Evolutionary conservation across 2,797 vertebrate species (phyloP).

Genomic region (Brachymystax lenok): DNA sequence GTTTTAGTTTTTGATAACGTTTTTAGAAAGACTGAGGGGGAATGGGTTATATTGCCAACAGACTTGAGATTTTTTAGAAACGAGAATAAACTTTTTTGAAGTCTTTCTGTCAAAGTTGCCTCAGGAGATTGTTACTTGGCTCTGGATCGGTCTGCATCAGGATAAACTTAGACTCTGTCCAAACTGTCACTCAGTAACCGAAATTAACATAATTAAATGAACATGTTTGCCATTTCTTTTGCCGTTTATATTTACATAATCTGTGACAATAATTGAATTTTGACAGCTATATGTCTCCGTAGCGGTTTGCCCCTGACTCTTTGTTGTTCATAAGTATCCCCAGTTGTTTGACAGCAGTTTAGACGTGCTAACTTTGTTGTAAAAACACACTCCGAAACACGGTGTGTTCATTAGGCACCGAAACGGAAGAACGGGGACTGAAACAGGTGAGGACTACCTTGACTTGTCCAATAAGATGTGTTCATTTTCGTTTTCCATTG

Average conservation of each 20-base stretch:
- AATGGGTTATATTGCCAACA: slow-evolving; percentile 26
- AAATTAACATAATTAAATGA: not conserved
- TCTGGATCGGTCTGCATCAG: slow-evolving; percentile 30
- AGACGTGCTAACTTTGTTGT: not conserved
- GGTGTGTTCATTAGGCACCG: slow-evolving; percentile 4
- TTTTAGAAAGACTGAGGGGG: slow-evolving; percentile 23
- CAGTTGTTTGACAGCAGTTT: slow-evolving; percentile 23
- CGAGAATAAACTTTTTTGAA: slow-evolving; percentile 17
- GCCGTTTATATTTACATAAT: not conserved
- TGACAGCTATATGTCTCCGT: too few relatives aligned
- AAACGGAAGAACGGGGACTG: not conserved
- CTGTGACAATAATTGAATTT: slow-evolving; percentile 23
- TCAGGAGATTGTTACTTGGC: slow-evolving; percentile 65
- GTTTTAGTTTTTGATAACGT: slow-evolving; percentile 49
- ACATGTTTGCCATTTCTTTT: not conserved
- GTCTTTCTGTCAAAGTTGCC: slow-evolving; percentile 49
- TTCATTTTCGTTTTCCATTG: not conserved
- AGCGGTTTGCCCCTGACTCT: not conserved
- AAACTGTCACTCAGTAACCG: slow-evolving; percentile 17
- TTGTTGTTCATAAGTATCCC: slow-evolving; percentile 38
- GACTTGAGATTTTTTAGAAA: slow-evolving; percentile 49
- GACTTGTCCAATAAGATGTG: not conserved
- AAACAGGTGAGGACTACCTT: not conserved
- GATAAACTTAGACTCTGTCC: slow-evolving; percentile 29
- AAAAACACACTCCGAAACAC: not conserved